phyloP scores from a whole-genome alignment of 2,113 vertebrate genomes.

The Indicator maculatus region DNA sequence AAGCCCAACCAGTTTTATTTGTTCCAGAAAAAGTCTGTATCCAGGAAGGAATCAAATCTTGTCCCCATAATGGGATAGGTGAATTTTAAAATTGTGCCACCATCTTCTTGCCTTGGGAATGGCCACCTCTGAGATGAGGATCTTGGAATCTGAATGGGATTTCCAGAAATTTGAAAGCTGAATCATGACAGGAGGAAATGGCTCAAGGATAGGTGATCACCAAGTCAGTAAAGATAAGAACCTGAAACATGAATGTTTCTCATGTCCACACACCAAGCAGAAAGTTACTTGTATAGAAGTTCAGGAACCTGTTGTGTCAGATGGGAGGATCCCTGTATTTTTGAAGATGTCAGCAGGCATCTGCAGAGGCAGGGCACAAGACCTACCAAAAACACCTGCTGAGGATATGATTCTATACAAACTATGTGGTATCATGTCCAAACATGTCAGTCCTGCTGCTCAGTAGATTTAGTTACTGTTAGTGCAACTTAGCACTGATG shows the following conservation, averaged over 20 bases:
- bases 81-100: background rate
- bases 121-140: background rate
- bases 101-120: background rate
- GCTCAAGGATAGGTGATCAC: background rate
- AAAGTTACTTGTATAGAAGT: background rate
- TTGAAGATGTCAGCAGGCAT: background rate
- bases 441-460: background rate
- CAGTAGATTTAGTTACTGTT: background rate
- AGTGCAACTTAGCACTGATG: background rate
- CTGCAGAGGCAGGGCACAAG: background rate
- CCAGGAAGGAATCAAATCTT: background rate
- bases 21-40: background rate
- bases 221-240: conserved; percentile 3
- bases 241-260: background rate
- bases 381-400: background rate
- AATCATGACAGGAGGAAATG: background rate
- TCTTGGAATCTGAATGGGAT: background rate
- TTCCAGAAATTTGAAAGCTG: background rate
- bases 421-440: background rate
- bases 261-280: background rate
- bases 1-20: background rate
- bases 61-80: background rate
- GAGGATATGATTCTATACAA: fast-evolving
- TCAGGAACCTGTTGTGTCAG: background rate
- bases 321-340: background rate